Evolutionary conservation across 2,797 vertebrate genomes (phyloP).

Genomic region (Amphiprion clarkii): DNA sequence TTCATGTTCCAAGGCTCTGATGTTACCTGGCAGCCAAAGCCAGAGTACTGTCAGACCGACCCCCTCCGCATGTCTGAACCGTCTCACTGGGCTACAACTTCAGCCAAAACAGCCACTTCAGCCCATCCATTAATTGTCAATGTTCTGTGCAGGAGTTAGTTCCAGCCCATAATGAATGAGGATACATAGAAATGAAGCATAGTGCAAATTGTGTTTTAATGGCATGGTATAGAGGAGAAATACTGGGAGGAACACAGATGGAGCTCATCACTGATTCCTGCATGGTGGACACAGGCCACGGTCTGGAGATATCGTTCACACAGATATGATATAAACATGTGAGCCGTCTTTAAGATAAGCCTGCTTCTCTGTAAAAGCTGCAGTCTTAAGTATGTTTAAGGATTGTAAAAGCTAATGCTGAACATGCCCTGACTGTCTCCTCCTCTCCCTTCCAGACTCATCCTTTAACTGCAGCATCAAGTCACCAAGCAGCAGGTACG

Average conservation of each 20-base stretch:
- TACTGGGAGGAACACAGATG: slow-evolving; percentile 40
- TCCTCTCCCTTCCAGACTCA: slow-evolving; percentile 48
- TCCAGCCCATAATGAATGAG: slow-evolving; percentile 34
- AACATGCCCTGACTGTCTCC: neutral
- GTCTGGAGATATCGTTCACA: neutral
- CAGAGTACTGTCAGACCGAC: slow-evolving; percentile 35
- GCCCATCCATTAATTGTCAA: slow-evolving; percentile 57
- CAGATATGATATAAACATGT: neutral
- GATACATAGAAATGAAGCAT: slow-evolving; percentile 49
- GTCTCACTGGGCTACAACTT: slow-evolving; percentile 44
- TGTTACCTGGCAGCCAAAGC: slow-evolving; percentile 34
- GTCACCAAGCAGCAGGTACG: slow-evolving; percentile 52
- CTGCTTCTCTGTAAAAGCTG: neutral
- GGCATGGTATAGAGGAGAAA: slow-evolving; percentile 25
- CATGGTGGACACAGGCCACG: neutral
- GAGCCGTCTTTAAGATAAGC: neutral
- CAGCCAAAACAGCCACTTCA: slow-evolving; percentile 59
- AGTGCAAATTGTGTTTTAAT: slow-evolving; percentile 66
- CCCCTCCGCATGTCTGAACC: slow-evolving; percentile 38
- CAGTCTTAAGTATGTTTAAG: neutral
- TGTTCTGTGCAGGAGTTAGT: slow-evolving; percentile 52
- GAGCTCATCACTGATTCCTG: slow-evolving; percentile 33
- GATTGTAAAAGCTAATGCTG: neutral
- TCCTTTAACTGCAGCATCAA: slow-evolving; percentile 54
- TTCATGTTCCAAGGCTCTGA: slow-evolving; percentile 42